These are phyloP conservation scores for Synodontis membranacea DNA, from an alignment of 2,113 vertebrate genomes.

Conservation along the genomic window DNA sequence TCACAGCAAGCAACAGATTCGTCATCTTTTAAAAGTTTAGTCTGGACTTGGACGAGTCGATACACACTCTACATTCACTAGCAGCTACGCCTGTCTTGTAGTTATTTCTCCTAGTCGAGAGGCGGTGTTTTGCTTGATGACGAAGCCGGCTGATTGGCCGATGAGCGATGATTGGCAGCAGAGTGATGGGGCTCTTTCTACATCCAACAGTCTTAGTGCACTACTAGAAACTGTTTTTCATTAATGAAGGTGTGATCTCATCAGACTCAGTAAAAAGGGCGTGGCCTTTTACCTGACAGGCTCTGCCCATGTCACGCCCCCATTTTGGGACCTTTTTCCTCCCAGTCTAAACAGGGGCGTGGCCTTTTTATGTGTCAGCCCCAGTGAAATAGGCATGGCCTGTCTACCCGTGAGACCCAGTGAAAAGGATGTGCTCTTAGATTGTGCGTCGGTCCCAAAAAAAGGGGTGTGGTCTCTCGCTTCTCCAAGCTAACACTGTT, in stretches of 20 bases:
- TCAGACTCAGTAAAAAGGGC: neutral
- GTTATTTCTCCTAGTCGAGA: conserved; percentile 77
- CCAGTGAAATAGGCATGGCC: neutral
- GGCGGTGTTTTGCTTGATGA: conserved; percentile 50
- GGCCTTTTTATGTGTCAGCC: neutral
- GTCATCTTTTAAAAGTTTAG: conserved; percentile 66
- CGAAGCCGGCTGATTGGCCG: conserved; percentile 65
- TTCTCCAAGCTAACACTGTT: conserved; percentile 8
- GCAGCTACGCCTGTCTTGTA: conserved; percentile 82
- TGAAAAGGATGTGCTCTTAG: conserved; percentile 7
- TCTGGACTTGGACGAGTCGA: conserved; percentile 78
- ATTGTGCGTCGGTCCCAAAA: neutral
- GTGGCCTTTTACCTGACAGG: neutral
- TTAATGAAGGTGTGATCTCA: neutral
- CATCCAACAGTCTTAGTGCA: conserved; percentile 18
- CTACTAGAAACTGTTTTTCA: neutral
- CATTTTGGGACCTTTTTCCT: neutral
- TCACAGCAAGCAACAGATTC: conserved; percentile 87
- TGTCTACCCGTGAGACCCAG: neutral
- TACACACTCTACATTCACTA: conserved; percentile 80
- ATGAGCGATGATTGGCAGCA: neutral
- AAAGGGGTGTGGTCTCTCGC: neutral
- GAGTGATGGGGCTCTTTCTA: conserved; percentile 6
- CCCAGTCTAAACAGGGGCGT: neutral
- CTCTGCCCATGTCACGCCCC: neutral